phyloP scores from a whole-genome alignment of 2,797 vertebrate species.

The Todus mexicanus region DNA sequence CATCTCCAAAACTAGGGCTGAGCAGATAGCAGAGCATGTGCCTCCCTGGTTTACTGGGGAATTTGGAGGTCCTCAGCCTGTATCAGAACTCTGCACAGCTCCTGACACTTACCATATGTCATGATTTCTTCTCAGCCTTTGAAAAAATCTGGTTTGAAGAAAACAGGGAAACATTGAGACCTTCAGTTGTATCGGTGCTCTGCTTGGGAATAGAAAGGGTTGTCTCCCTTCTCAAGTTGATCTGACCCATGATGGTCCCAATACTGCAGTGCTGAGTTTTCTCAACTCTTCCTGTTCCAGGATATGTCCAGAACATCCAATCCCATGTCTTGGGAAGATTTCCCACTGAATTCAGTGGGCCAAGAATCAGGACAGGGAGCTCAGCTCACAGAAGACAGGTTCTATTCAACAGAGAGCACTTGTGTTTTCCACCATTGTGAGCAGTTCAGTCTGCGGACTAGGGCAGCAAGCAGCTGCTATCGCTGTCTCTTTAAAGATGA shows the following conservation, averaged over 20 bases:
- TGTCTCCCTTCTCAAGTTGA: neutral
- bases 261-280: neutral
- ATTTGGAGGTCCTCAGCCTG: neutral
- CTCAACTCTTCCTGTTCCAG: neutral
- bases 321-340: neutral
- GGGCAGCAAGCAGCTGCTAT: neutral
- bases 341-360: neutral
- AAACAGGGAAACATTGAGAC: neutral
- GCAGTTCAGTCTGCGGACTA: neutral
- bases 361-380: neutral
- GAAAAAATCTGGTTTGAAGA: neutral
- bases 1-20: neutral
- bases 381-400: neutral
- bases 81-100: neutral
- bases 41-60: no score
- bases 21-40: neutral
- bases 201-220: neutral
- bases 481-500: neutral
- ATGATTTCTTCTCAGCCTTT: neutral
- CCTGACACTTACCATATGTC: neutral
- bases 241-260: fast-evolving
- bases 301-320: neutral
- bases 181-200: neutral
- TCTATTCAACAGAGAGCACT: neutral
- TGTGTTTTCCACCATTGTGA: neutral